Percentiles rank a stretch among this genome's conserved stretches.
Evolutionary conservation across 64 coral and sea anemone species (phyloP).

Genomic region (Dendrophyllia cribrosa): DNA sequence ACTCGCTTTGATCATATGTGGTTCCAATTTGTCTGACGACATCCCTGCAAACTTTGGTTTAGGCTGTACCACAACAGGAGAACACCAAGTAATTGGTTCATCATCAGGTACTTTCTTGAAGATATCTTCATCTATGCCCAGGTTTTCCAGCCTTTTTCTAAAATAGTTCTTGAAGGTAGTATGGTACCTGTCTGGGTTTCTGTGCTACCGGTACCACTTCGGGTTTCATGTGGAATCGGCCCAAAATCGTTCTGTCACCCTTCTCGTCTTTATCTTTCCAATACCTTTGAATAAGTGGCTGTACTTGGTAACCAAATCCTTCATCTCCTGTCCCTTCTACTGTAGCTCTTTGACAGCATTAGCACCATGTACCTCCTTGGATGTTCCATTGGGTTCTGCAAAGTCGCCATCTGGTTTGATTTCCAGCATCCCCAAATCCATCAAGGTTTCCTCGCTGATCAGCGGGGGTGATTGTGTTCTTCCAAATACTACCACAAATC

Average conservation of each 20-base stretch:
- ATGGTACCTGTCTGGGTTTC: slow-evolving; percentile 45
- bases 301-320: neutral
- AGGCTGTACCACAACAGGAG: slow-evolving; percentile 24
- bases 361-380: neutral
- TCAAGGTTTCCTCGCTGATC: slow-evolving; percentile 54
- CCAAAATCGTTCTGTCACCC: slow-evolving; percentile 18
- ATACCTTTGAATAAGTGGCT: slow-evolving; percentile 37
- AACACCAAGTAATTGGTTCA: slow-evolving; percentile 55
- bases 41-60: slow-evolving; percentile 42
- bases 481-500: slow-evolving; percentile 42
- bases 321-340: neutral
- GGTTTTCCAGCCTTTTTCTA: slow-evolving; percentile 19
- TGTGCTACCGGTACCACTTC: slow-evolving; percentile 46
- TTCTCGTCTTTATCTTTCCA: slow-evolving; percentile 15
- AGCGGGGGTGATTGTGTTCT: slow-evolving; percentile 63
- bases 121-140: slow-evolving; percentile 43
- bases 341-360: neutral
- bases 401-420: slow-evolving; percentile 67
- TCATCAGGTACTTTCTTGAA: slow-evolving; percentile 44
- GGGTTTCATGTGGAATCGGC: slow-evolving; percentile 47
- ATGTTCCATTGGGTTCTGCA: slow-evolving; percentile 45
- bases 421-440: slow-evolving; percentile 62
- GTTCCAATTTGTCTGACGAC: slow-evolving; percentile 6
- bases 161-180: slow-evolving; percentile 24
- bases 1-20: slow-evolving; percentile 22